Conservation (phyloP, 2,113 vertebrate genomes). For the Macrotis lagotis region DNA sequence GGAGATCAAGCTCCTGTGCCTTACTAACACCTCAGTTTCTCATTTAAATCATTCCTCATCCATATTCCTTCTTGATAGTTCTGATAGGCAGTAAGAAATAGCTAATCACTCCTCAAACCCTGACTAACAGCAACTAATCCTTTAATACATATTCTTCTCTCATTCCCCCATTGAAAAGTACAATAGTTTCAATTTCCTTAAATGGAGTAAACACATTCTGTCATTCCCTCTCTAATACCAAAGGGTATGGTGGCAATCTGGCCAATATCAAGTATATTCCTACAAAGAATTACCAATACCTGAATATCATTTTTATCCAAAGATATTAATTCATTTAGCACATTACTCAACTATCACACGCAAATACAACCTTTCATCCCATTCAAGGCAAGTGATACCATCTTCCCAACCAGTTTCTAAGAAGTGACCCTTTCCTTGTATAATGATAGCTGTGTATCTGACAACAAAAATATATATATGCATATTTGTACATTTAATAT, state of each 20-base stretch:
- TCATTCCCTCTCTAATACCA: neutral
- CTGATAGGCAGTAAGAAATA: neutral
- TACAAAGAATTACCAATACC: neutral
- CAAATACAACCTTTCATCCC: neutral
- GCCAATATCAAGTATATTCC: neutral
- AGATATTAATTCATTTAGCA: neutral
- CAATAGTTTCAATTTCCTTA: neutral
- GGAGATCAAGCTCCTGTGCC: neutral
- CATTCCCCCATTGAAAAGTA: neutral
- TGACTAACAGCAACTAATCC: neutral
- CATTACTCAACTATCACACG: neutral
- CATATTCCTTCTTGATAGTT: neutral
- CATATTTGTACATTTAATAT: neutral
- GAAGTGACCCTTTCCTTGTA: neutral
- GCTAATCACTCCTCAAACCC: neutral
- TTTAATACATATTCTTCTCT: neutral
- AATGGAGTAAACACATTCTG: neutral
- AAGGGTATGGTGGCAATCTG: neutral
- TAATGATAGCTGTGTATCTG: neutral
- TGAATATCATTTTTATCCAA: neutral
- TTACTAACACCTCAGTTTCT: neutral
- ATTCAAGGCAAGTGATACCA: neutral
- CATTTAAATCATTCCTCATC: neutral
- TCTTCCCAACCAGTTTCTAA: neutral
- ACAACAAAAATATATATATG: neutral